Evolutionary conservation across 1,140 invertebrate genomes (phyloP), one percentile per base, ranked within the genome.

Genomic region (Aphidius gifuensis): DNA sequence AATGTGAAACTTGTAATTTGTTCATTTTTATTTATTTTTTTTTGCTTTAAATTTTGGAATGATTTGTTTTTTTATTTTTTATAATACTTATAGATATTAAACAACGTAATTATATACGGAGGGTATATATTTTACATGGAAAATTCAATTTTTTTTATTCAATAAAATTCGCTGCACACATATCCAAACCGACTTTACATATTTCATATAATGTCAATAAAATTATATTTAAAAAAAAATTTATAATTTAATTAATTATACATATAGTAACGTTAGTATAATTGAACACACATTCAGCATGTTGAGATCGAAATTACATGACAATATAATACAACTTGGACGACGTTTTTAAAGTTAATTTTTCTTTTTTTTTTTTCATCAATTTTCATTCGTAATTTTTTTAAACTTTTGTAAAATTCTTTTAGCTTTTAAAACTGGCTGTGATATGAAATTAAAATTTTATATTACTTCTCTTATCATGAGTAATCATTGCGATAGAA

Each of bases 11-110:
- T 55, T 16, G 9, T 44, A 3, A 44, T 8, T 44, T 44, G 2
- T 7, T 59, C 21, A 49, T 74, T 72, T 70, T 32, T 32, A 3
- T 32, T 32, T 32, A 32, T 32, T 32, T 32, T 32, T 1, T 32
- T 32, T 32, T 32, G 4, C 4, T 32, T 32, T 32, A 32, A 32
- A 3, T 32, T 32, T 32, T 32, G 73, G 74, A 77, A 78, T 79
- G 75, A 79, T 78, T 55, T 55, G 4, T 32, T 32, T 32, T 32
- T 32, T 3, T 6, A 32, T 53, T 53, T 78, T 76, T 76, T 78
- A 76, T 76, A 61, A 76, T 76, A 66, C 74, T 77, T 79, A 79
- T 77, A 67, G 73, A 79, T 79, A 79, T 77, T 79, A 79, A 79
- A 79, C 76, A 78, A 79, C 76, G 75, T 76, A 78, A 74, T 78